A percentile compares a stretch with the other conserved stretches of the same genome.
Evolutionary conservation across 1,140 invertebrate species (phyloP).

Genomic region (Homarus americanus): DNA sequence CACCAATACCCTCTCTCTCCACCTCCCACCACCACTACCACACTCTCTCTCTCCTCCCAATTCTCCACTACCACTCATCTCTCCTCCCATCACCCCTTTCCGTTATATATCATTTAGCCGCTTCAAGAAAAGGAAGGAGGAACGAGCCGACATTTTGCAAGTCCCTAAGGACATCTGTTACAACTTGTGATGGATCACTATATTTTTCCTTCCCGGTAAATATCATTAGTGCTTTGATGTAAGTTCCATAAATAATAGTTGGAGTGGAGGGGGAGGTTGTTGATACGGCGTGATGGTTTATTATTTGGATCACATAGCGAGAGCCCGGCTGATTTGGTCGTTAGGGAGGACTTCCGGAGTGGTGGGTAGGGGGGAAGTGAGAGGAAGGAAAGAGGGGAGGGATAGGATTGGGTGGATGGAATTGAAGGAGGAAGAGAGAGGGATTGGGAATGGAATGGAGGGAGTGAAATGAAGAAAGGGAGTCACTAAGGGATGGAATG

Average conservation of each 20-base stretch:
- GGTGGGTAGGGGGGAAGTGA: too few relatives aligned
- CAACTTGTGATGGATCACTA: conserved; percentile 66
- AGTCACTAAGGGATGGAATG: too few relatives aligned
- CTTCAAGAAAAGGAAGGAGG: conserved; percentile 51
- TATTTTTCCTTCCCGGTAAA: conserved; percentile 61
- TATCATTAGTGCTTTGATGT: conserved; percentile 72
- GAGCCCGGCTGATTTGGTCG: conserved; percentile 2
- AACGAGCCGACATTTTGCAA: conserved; percentile 48
- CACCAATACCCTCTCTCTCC: not conserved
- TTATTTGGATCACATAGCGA: conserved; percentile 38
- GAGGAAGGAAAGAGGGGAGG: too few relatives aligned
- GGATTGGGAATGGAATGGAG: too few relatives aligned
- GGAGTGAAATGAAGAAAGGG: too few relatives aligned
- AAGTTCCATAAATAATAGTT: conserved; percentile 69
- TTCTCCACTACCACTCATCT: not conserved
- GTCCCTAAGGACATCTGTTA: conserved; percentile 53
- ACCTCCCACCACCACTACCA: not conserved
- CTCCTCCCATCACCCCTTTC: not conserved
- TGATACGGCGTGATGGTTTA: conserved; percentile 47
- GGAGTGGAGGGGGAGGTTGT: conserved; percentile 23
- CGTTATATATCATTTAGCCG: conserved; percentile 60
- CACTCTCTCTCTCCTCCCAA: not conserved
- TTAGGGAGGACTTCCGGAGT: too few relatives aligned
- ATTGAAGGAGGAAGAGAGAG: too few relatives aligned
- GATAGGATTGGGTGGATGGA: too few relatives aligned